phyloP scores from a whole-genome alignment of 2,888 invertebrate species.

The Byasa hedistus region DNA sequence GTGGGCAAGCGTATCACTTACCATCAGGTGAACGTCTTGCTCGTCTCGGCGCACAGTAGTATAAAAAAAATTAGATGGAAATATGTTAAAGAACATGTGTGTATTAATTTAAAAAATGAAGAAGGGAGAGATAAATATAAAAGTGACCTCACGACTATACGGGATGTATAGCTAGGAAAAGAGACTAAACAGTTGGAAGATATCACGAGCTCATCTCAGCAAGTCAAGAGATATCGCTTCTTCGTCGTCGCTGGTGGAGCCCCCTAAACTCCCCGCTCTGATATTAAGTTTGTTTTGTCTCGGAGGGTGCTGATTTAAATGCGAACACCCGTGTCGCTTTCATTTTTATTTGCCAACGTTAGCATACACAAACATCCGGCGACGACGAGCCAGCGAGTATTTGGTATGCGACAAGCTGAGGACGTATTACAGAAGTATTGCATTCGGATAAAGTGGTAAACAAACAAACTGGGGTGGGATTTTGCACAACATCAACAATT shows the following conservation, averaged over 20 bases:
- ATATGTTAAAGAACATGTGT: too few species aligned
- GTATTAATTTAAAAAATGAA: too few species aligned
- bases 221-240: background rate
- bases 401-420: constrained; percentile 12
- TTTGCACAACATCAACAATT: background rate
- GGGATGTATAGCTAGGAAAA: too few species aligned
- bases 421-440: constrained; percentile 28
- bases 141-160: too few species aligned
- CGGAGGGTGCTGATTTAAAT: constrained; percentile 54
- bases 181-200: too few species aligned
- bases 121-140: too few species aligned
- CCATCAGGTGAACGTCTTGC: too few species aligned
- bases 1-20: too few species aligned
- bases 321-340: constrained; percentile 42
- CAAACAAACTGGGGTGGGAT: constrained; percentile 7
- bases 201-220: too few species aligned
- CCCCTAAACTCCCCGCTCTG: constrained; percentile 34
- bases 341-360: constrained; percentile 29
- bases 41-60: too few species aligned
- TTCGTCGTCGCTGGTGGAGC: constrained; percentile 33
- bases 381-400: constrained; percentile 13
- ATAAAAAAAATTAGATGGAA: too few species aligned
- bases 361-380: constrained; percentile 29
- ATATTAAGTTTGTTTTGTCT: constrained; percentile 61
- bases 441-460: constrained; percentile 20